phyloP scores from a whole-genome alignment of 2,113 vertebrate genomes.

The Gulo gulo region DNA sequence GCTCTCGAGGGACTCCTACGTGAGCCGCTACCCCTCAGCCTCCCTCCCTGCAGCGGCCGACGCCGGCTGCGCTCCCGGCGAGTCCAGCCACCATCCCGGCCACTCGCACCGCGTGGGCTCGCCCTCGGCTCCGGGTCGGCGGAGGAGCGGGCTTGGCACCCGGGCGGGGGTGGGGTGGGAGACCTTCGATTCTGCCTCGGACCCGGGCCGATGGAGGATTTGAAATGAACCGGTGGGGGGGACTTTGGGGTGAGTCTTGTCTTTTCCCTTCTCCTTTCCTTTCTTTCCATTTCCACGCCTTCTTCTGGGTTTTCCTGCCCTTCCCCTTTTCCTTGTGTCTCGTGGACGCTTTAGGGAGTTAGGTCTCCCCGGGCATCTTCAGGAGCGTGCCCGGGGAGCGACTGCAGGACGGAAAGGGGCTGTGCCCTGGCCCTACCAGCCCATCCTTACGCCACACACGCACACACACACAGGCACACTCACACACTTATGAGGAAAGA shows the following conservation, averaged over 20 bases:
- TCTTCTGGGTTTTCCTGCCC: not conserved
- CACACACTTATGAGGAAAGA: conserved; percentile 63
- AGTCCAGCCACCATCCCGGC: not conserved
- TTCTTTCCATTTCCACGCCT: not conserved
- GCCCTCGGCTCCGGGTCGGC: accelerated
- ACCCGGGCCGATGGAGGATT: not conserved
- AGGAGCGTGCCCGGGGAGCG: not conserved
- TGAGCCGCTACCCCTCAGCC: not conserved
- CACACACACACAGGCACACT: not conserved
- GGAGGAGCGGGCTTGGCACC: not conserved
- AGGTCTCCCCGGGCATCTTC: not conserved
- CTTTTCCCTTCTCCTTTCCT: not conserved
- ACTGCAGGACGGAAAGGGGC: not conserved
- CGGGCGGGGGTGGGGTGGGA: not conserved
- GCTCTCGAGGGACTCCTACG: not conserved
- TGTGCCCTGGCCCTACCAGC: not conserved
- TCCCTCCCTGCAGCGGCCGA: accelerated
- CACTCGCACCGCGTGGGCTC: too few species aligned
- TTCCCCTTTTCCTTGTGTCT: not conserved
- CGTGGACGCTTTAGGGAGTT: not conserved
- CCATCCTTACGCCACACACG: not conserved
- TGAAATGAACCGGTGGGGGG: too few species aligned
- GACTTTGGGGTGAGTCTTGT: not conserved
- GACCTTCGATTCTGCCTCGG: not conserved
- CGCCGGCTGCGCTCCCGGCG: not conserved